phyloP scores from a whole-genome alignment of 1,140 invertebrate species.

The Pseudoatta argentina region DNA sequence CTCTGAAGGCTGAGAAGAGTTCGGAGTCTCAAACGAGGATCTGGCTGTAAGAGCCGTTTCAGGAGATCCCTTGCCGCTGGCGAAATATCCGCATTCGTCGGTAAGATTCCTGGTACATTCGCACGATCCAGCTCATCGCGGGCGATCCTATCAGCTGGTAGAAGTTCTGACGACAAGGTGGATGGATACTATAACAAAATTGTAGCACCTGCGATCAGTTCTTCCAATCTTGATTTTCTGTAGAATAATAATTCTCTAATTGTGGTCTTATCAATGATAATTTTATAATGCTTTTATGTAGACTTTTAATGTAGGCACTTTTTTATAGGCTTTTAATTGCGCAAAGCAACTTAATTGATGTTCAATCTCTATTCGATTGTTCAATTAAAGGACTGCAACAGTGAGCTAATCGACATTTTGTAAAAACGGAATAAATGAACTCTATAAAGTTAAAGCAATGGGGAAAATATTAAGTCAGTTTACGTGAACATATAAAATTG shows the following conservation, averaged over 20 bases:
- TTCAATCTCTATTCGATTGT: neutral
- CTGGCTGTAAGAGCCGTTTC: conserved; percentile 83
- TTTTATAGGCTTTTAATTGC: neutral
- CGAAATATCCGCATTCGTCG: conserved; percentile 75
- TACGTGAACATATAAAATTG: too few relatives aligned
- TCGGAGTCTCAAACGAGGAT: conserved; percentile 83
- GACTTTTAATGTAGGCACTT: too few relatives aligned
- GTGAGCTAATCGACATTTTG: too few relatives aligned
- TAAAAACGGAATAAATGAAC: too few relatives aligned
- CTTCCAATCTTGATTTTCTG: neutral
- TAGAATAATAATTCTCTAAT: neutral
- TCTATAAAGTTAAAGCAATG: too few relatives aligned
- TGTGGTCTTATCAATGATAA: neutral
- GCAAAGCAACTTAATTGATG: neutral
- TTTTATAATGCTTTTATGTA: neutral
- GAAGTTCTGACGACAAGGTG: conserved; percentile 33
- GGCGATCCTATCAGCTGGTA: conserved; percentile 30
- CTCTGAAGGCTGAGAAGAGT: conserved; percentile 83
- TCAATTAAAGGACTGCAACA: too few relatives aligned
- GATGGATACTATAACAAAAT: conserved; percentile 69
- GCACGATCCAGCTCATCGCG: neutral
- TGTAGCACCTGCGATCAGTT: neutral
- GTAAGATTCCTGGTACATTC: conserved; percentile 69
- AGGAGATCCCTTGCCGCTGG: conserved; percentile 82
- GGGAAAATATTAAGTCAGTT: too few relatives aligned